phyloP scores from a whole-genome alignment of 2,797 vertebrate species.

The Catostomus latipinnis region DNA sequence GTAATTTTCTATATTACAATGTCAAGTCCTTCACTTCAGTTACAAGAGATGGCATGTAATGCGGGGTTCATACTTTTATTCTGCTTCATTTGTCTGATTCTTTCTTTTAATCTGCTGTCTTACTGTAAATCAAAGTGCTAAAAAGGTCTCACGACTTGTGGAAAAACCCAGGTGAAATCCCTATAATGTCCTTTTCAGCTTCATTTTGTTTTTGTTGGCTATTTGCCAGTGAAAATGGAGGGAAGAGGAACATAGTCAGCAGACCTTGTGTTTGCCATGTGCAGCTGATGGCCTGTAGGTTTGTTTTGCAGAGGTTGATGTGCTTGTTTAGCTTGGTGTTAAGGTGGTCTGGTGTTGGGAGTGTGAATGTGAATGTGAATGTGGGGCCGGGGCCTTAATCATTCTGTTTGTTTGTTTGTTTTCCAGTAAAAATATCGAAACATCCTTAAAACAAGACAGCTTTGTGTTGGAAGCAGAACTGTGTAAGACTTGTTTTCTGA shows the following conservation, averaged over 20 bases:
- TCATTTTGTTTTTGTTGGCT: conserved; percentile 69
- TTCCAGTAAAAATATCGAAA: no score
- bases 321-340: not conserved
- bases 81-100: conserved; percentile 38
- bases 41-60: conserved; percentile 42
- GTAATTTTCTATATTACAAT: conserved; percentile 34
- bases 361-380: not conserved
- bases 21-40: conserved; percentile 25
- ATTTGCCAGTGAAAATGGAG: conserved; percentile 73
- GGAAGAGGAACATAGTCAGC: conserved; percentile 63
- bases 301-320: conserved; percentile 30
- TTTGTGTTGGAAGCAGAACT: no score
- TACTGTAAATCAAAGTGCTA: conserved; percentile 54
- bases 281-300: not conserved
- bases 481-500: no score
- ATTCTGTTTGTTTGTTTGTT: no score
- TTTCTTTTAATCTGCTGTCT: conserved; percentile 64
- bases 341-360: conserved; percentile 45
- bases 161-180: conserved; percentile 72
- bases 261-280: conserved; percentile 9
- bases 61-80: conserved; percentile 40
- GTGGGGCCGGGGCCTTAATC: no score
- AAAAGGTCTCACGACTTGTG: conserved; percentile 64
- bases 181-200: conserved; percentile 69
- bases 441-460: no score